Percentiles rank a stretch among this genome's conserved stretches.
phyloP scores from a whole-genome alignment of 2,888 invertebrate genomes.

The Antheraea yamamai region DNA sequence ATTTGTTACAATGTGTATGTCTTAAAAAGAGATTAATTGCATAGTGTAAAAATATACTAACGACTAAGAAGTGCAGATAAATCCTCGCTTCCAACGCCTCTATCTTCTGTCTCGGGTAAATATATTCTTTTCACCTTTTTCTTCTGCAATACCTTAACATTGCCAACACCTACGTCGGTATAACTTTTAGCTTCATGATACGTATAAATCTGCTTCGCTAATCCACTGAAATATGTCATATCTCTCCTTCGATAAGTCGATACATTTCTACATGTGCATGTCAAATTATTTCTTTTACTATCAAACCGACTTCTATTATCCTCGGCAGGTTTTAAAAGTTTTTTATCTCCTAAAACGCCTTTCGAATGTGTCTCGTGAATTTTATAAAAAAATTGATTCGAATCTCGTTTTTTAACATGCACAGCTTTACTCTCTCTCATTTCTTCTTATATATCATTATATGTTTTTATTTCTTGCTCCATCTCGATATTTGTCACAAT shows the following conservation, averaged over 20 bases:
- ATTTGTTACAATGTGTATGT: neutral
- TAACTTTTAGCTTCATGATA: constrained; percentile 46
- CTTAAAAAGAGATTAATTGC: too few relatives aligned
- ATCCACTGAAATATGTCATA: constrained; percentile 36
- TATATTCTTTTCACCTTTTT: constrained; percentile 56
- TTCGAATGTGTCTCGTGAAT: constrained; percentile 11
- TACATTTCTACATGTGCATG: constrained; percentile 43
- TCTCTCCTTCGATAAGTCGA: constrained; percentile 35
- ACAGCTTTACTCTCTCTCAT: constrained; percentile 58
- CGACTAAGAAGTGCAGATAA: constrained; percentile 41
- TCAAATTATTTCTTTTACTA: constrained; percentile 39
- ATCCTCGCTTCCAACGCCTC: constrained; percentile 56
- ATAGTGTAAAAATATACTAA: constrained; percentile 37
- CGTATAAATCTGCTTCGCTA: constrained; percentile 43
- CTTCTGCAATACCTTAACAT: constrained; percentile 49
- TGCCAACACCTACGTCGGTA: constrained; percentile 58
- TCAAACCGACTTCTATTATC: constrained; percentile 48
- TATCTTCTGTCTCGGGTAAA: constrained; percentile 58
- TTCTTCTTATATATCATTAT: constrained; percentile 57
- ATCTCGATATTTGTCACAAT: constrained; percentile 22
- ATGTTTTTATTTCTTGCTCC: constrained; percentile 33
- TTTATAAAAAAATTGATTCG: constrained; percentile 22
- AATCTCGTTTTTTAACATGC: constrained; percentile 46
- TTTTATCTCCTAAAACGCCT: constrained; percentile 30
- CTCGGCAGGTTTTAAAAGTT: constrained; percentile 29